Evolutionary conservation across 2,113 vertebrate species (phyloP).

Genomic region (Platycercus adscitus): DNA sequence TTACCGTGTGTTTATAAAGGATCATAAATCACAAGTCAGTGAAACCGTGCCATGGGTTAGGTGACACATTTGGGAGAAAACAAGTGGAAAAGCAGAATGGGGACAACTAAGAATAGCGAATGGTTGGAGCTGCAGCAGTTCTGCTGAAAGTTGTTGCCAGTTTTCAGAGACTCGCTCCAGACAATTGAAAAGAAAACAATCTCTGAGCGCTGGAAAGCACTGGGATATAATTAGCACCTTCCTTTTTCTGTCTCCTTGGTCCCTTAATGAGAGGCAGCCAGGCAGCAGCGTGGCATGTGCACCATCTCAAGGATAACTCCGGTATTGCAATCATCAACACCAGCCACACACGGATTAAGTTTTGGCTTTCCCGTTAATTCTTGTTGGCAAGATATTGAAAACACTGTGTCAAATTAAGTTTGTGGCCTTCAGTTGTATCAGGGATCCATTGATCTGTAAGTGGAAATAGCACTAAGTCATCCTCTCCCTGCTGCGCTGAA

Average conservation of each 20-base stretch:
- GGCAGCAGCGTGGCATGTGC: background rate
- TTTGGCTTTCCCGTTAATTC: background rate
- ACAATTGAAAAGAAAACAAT: background rate
- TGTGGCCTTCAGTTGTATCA: background rate
- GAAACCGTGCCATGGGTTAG: background rate
- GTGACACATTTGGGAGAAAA: accelerated
- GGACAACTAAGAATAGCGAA: background rate
- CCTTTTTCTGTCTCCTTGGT: background rate
- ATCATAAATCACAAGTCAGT: background rate
- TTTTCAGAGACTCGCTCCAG: background rate
- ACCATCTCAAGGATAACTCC: slow-evolving; percentile 25
- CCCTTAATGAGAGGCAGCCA: background rate
- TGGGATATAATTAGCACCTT: background rate
- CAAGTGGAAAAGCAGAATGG: background rate
- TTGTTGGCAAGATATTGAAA: accelerated
- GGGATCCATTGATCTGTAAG: background rate
- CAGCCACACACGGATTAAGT: accelerated
- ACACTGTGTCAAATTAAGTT: accelerated
- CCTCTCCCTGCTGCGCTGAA: background rate
- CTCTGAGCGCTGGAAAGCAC: background rate
- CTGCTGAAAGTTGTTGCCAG: background rate
- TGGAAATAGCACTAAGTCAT: accelerated
- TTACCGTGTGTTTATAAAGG: background rate
- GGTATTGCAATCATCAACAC: background rate
- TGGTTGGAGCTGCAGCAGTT: background rate